Conservation (phyloP, 2,113 vertebrate species). For the Mesitornis unicolor region DNA sequence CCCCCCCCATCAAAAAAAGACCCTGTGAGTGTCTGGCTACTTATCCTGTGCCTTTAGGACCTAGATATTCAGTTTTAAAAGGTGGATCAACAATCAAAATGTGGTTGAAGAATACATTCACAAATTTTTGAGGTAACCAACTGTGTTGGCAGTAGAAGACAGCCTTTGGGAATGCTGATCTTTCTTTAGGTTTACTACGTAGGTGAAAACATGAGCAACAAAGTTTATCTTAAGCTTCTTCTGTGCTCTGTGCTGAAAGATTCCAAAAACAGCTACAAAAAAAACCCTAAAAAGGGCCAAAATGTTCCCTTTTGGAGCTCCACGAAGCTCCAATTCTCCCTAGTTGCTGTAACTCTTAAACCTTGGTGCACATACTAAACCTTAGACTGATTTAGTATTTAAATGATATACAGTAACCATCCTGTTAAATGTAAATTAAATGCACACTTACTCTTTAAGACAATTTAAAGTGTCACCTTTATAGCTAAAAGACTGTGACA, state of each 20-base stretch:
- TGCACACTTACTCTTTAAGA: conserved; percentile 44
- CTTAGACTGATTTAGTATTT: conserved; percentile 50
- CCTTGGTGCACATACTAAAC: neutral
- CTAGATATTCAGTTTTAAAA: neutral
- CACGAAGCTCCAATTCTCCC: neutral
- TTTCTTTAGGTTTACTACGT: neutral
- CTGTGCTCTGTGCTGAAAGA: neutral
- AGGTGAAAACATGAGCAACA: neutral
- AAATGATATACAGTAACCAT: conserved; percentile 58
- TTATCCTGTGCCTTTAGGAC: neutral
- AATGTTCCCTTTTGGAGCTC: neutral
- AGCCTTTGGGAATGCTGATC: neutral
- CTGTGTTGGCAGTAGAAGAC: neutral
- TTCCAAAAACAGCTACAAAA: neutral
- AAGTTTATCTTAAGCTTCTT: neutral
- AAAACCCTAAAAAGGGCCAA: neutral
- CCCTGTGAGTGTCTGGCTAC: neutral
- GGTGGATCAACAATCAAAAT: neutral
- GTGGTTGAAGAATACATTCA: neutral
- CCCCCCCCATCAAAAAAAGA: fast-evolving
- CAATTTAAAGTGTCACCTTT: conserved; percentile 66
- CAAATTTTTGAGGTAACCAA: neutral
- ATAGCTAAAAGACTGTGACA: conserved; percentile 60
- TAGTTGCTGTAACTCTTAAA: neutral
- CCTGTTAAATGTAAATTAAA: conserved; percentile 63